These are phyloP conservation scores for Petrocephalus zakoni DNA, from an alignment of 2,113 vertebrate species.

Conservation along the genomic window DNA sequence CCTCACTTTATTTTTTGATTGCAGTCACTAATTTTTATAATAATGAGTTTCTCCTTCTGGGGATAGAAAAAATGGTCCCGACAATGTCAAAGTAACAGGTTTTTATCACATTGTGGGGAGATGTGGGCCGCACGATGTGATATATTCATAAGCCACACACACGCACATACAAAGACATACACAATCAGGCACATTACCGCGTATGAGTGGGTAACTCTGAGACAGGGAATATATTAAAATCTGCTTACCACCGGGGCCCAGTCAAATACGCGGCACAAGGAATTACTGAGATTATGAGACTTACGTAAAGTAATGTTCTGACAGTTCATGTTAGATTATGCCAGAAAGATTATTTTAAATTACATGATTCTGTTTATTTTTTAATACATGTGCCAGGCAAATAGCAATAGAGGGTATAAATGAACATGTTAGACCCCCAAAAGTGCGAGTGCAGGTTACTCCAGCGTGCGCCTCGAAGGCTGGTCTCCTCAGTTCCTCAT, in stretches of 20 bases:
- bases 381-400: neutral
- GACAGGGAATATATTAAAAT: neutral
- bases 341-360: conserved; percentile 7
- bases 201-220: neutral
- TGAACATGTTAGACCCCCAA: neutral
- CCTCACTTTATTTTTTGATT: too few species aligned
- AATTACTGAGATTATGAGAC: neutral
- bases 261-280: neutral
- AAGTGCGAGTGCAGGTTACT: neutral
- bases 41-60: neutral
- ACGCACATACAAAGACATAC: neutral
- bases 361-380: neutral
- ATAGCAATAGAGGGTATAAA: neutral
- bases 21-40: too few species aligned
- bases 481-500: neutral
- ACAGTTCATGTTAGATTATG: neutral
- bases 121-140: neutral
- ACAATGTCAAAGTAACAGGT: neutral
- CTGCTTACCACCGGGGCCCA: neutral
- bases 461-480: neutral
- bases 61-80: neutral
- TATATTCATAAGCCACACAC: neutral
- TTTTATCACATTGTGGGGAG: neutral
- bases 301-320: neutral
- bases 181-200: neutral